Conservation (phyloP, 1,140 invertebrate genomes). For the Pygmarrhopalites habei region DNA sequence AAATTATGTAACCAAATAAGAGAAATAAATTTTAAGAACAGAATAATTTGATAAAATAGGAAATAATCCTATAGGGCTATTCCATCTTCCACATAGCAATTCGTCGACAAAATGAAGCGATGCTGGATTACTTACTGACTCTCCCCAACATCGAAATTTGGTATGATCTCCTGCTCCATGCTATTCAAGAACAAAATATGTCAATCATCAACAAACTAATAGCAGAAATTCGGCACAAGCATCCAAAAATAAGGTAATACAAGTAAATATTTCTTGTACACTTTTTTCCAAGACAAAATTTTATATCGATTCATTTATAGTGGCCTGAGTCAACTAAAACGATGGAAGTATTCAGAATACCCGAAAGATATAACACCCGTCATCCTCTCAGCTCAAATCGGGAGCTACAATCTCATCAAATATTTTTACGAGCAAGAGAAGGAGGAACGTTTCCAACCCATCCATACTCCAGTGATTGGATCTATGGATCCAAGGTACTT, state of each 20-base stretch:
- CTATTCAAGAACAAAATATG: constrained; percentile 8
- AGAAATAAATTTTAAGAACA: no score
- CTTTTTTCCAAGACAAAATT: not conserved
- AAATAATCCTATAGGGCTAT: constrained; percentile 10
- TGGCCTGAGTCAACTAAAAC: not conserved
- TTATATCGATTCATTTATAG: not conserved
- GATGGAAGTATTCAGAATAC: constrained; percentile 7
- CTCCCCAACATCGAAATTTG: not conserved
- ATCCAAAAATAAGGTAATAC: not conserved
- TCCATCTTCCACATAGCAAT: constrained; percentile 4
- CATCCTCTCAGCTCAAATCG: not conserved
- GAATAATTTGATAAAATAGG: no score
- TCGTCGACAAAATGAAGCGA: not conserved
- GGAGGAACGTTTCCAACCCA: not conserved
- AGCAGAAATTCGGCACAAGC: not conserved
- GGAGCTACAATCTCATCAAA: constrained; percentile 1
- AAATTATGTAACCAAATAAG: no score
- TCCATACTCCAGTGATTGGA: not conserved
- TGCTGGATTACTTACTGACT: not conserved
- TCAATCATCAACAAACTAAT: not conserved
- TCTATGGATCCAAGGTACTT: not conserved
- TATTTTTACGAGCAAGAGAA: not conserved
- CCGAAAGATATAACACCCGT: not conserved
- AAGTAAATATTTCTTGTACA: not conserved
- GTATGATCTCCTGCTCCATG: constrained; percentile 1